Evolutionary conservation across 35 echinoderm and acorn worm species (phyloP).

Genomic region (Eucidaris tribuloides): DNA sequence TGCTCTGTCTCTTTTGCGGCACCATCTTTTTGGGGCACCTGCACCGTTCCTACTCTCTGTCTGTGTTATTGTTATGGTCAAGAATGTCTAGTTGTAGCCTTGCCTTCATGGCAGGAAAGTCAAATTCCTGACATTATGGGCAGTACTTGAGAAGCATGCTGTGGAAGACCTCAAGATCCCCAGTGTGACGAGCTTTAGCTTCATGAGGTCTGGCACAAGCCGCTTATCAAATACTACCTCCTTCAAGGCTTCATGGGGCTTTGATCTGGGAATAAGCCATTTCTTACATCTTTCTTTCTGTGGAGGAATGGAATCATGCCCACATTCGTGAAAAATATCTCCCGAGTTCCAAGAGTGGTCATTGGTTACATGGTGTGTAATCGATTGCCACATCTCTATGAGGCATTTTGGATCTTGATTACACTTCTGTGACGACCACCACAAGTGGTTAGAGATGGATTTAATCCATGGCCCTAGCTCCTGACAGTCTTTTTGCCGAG

Average conservation of each 20-base stretch:
- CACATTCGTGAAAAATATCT: conserved; percentile 26
- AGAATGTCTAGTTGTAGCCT: conserved; percentile 40
- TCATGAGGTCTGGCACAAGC: conserved; percentile 13
- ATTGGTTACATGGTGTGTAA: conserved; percentile 41
- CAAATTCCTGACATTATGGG: conserved; percentile 40
- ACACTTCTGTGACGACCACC: conserved; percentile 47
- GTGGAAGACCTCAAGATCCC: conserved; percentile 46
- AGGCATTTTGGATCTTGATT: conserved; percentile 15
- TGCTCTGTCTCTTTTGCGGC: no score
- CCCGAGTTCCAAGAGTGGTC: conserved; percentile 32
- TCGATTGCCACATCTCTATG: conserved; percentile 42
- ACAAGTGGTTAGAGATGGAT: conserved; percentile 35
- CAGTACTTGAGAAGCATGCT: conserved; percentile 55
- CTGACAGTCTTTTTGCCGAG: conserved; percentile 19
- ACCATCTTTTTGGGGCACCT: no score
- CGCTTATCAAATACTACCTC: conserved; percentile 37
- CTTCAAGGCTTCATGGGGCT: conserved; percentile 37
- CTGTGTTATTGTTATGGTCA: conserved; percentile 49
- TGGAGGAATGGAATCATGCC: neutral
- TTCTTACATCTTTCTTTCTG: neutral
- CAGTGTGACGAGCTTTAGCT: conserved; percentile 37
- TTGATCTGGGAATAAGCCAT: conserved; percentile 31
- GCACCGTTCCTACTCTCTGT: conserved; percentile 34
- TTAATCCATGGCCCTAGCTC: conserved; percentile 28
- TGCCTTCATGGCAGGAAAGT: neutral